Percentiles rank a stretch among this genome's conserved stretches.
Conservation (phyloP, 2,113 vertebrate species). For the Hystrix brachyura region DNA sequence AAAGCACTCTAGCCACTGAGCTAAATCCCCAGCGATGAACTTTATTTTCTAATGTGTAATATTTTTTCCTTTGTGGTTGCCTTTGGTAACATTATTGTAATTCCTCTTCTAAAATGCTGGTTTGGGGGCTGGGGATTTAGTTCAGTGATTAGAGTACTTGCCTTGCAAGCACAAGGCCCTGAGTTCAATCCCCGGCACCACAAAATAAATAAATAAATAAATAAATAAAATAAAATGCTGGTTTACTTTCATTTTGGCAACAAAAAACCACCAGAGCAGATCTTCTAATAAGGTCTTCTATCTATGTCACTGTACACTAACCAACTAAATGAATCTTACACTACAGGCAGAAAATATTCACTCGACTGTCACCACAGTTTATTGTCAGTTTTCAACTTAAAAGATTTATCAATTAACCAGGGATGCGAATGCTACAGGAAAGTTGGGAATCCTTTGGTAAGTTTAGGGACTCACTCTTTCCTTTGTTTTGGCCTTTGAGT, state of each 20-base stretch:
- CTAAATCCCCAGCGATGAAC: too few relatives aligned
- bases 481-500: neutral
- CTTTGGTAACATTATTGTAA: neutral
- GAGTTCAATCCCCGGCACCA: too few relatives aligned
- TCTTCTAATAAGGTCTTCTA: neutral
- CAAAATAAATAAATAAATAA: too few relatives aligned
- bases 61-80: neutral
- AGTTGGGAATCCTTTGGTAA: neutral
- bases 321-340: neutral
- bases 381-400: neutral
- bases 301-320: neutral
- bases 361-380: neutral
- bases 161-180: too few relatives aligned
- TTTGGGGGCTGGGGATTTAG: neutral
- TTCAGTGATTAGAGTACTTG: too few relatives aligned
- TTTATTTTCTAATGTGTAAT: neutral
- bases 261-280: neutral
- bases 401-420: neutral
- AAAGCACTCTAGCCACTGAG: too few relatives aligned
- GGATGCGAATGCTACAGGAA: neutral
- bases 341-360: neutral
- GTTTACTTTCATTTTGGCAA: neutral
- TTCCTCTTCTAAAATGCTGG: neutral
- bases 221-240: neutral
- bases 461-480: neutral